phyloP scores from a whole-genome alignment of 2,113 vertebrate species.

The Sceloporus undulatus region DNA sequence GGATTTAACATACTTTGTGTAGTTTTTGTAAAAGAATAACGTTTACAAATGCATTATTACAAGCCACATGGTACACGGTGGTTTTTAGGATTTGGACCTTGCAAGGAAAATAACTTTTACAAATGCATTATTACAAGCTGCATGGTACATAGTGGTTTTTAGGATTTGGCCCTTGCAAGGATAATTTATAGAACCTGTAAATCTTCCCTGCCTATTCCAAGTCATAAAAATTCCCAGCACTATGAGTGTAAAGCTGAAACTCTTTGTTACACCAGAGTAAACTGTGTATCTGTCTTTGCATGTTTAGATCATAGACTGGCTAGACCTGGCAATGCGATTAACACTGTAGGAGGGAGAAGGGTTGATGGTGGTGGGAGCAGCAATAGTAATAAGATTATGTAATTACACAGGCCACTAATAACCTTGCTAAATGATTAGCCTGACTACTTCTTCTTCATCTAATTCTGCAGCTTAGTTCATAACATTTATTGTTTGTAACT shows the following conservation, averaged over 20 bases:
- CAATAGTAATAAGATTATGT: slow-evolving; percentile 17
- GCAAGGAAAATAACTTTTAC: neutral
- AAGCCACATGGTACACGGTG: too few relatives aligned
- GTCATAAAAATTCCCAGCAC: neutral
- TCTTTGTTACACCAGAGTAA: neutral
- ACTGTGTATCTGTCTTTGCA: neutral
- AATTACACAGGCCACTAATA: neutral
- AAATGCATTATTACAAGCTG: too few relatives aligned
- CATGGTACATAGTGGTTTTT: too few relatives aligned
- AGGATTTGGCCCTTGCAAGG: too few relatives aligned
- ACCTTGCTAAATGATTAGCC: neutral
- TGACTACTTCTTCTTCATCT: neutral
- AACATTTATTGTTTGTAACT: neutral
- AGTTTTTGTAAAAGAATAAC: neutral
- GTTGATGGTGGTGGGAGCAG: neutral
- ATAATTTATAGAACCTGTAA: neutral
- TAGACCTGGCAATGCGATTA: neutral
- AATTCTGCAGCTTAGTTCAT: neutral
- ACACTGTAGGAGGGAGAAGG: neutral
- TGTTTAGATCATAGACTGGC: neutral
- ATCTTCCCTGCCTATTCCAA: neutral
- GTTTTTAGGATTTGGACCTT: too few relatives aligned
- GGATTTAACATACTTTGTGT: neutral
- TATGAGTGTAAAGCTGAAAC: neutral
- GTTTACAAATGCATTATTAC: neutral